Percentiles rank a stretch among this genome's conserved stretches.
Conservation (phyloP, 2,797 vertebrate species). For the Cetoscarus ocellatus region DNA sequence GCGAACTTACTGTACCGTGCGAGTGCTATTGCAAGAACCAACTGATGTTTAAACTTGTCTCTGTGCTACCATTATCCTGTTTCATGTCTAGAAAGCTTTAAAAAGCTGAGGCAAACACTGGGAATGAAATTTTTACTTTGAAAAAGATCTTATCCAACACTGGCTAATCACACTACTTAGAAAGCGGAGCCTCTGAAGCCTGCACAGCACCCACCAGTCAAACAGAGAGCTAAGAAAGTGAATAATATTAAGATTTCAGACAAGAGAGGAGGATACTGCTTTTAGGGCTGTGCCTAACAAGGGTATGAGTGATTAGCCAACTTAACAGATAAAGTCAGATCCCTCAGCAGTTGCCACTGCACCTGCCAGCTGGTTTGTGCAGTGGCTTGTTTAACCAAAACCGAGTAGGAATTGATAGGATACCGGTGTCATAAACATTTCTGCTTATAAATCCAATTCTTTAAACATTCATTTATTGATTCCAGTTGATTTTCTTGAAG, state of each 20-base stretch:
- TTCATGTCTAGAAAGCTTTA: constrained; percentile 62
- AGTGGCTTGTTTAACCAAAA: too few relatives aligned
- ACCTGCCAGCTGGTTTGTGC: too few relatives aligned
- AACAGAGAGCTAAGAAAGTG: constrained; percentile 23
- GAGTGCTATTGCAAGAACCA: constrained; percentile 27
- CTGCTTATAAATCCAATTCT: too few relatives aligned
- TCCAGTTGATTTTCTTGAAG: too few relatives aligned
- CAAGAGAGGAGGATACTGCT: neutral
- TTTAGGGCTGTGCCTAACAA: neutral
- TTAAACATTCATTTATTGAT: too few relatives aligned
- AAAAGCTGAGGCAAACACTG: constrained; percentile 60
- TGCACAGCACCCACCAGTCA: constrained; percentile 18
- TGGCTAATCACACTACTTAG: constrained; percentile 41
- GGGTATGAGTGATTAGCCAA: too few relatives aligned
- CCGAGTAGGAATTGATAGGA: too few relatives aligned
- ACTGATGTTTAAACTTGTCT: constrained; percentile 34
- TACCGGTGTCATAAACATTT: too few relatives aligned
- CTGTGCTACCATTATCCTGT: constrained; percentile 33
- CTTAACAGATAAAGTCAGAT: too few relatives aligned
- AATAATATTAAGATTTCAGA: constrained; percentile 21
- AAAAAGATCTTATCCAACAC: constrained; percentile 58
- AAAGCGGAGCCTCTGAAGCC: constrained; percentile 48
- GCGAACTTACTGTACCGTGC: constrained; percentile 3
- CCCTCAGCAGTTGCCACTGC: too few relatives aligned
- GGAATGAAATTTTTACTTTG: constrained; percentile 38